Base-by-base conservation (phyloP, 1,140 invertebrate genomes). In the Diplogasteroides magnus region DNA sequence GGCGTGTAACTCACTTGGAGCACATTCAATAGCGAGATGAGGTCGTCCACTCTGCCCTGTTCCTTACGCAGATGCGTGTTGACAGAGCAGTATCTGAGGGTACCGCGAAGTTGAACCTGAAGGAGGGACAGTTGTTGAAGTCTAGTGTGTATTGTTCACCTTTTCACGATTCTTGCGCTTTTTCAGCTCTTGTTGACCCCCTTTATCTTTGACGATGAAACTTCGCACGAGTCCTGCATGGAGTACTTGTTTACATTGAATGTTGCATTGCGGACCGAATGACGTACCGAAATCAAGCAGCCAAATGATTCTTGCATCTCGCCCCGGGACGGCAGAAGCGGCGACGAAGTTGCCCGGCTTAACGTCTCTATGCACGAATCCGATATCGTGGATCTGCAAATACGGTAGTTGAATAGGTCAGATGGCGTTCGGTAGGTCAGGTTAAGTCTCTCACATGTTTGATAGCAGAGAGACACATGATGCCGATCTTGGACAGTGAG, bases 1-100 rank as follows among this genome's bases (percentile, higher is more conserved):
- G 77, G 61, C 83, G 84, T 60, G 73, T 29, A 74, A 61, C 29
- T 67, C 14, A 27, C 27, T 83, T 61, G 67, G 58, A 67, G 67
- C 26, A 32, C 55, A 64, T 23, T 37, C 65, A 23, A 25, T 28
- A 26, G 63, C 23, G 60, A 68, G 62, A 15, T 19, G 6, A 48
- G 19, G 19, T 48, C 37, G 37, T 48, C 37, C 6, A 48, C 37
- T 6, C 37, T 6, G 19, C 37, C 37, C 37, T 48, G 37, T 37
- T 79, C 78, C 23, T 37, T 64, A 1, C 79, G 74, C 14, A 72
- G 61, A 68, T 78, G 78, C 14, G 77, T 77, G 23, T 77, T 72
- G 55, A 71, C 37, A 11, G 68, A 73, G 65, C 78, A 80, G 60
- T 79, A 79, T 15, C 74, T 75, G 27, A 76, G 66, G 2, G 78